Evolutionary conservation across 2,797 vertebrate genomes (phyloP).

Genomic region (Sebastes cheni): DNA sequence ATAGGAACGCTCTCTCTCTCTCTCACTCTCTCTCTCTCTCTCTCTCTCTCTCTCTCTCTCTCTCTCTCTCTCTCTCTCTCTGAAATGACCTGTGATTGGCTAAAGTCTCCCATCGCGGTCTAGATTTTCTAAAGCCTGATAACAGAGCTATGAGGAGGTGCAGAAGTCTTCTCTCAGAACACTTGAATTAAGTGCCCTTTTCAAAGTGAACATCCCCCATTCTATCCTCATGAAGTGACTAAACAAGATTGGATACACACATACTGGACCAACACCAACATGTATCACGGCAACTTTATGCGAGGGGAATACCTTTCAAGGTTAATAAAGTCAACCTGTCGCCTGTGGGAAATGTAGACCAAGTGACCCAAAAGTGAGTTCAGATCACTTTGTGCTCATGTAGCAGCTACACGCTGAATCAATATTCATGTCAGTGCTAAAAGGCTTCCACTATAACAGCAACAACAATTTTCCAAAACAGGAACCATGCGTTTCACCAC

Average conservation of each 20-base stretch:
- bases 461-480: constrained; percentile 15
- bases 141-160: too few species aligned
- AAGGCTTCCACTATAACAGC: constrained; percentile 27
- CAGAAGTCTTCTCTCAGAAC: too few species aligned
- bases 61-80: too few species aligned
- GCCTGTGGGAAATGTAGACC: constrained; percentile 1
- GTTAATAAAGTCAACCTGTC: constrained; percentile 31
- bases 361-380: constrained; percentile 41
- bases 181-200: neutral
- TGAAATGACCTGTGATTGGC: too few species aligned
- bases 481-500: constrained; percentile 10
- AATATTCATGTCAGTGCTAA: constrained; percentile 49
- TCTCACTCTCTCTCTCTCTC: too few species aligned
- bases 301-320: constrained; percentile 35
- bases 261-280: neutral
- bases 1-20: too few species aligned
- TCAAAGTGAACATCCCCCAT: neutral
- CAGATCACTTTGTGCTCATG: constrained; percentile 38
- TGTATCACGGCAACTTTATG: neutral
- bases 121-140: too few species aligned
- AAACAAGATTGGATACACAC: neutral
- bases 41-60: too few species aligned
- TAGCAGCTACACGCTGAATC: constrained; percentile 27
- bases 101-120: too few species aligned
- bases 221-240: neutral